Percentiles rank a stretch among this genome's conserved stretches.
These are phyloP conservation scores for Pelagia noctiluca DNA, from an alignment of 30 jellyfish, hydroid and myxozoan species.

Conservation along the genomic window DNA sequence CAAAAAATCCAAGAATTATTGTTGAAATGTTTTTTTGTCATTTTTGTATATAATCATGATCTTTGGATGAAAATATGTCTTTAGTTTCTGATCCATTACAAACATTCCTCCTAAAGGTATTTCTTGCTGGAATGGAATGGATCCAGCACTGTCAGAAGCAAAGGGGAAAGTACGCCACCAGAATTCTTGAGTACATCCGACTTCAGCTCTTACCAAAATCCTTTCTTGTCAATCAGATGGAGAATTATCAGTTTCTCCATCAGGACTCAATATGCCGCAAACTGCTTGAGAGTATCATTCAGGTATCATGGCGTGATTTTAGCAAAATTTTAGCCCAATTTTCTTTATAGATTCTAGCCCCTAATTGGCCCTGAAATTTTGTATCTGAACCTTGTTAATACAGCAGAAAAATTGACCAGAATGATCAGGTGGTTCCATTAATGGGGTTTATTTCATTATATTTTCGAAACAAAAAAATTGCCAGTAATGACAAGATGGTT, in stretches of 20 bases:
- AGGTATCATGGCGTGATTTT: no score
- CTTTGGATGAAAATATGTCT: no score
- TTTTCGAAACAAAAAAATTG: no score
- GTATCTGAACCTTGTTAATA: neutral
- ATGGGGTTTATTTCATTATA: no score
- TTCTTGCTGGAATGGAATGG: constrained; percentile 91
- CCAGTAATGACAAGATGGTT: no score
- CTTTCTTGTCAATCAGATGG: constrained; percentile 64
- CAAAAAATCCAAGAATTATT: no score
- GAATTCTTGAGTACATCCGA: constrained; percentile 69
- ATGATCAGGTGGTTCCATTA: no score
- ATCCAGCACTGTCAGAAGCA: constrained; percentile 55
- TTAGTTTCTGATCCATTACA: neutral
- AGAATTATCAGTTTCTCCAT: constrained; percentile 54
- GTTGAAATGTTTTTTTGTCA: no score
- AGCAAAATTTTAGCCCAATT: no score
- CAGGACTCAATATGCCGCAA: constrained; percentile 51
- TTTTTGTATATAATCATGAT: no score
- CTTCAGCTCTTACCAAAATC: constrained; percentile 78
- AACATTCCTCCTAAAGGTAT: constrained; percentile 56
- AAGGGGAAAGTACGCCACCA: constrained; percentile 56
- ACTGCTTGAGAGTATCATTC: constrained; percentile 51
- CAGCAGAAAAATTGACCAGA: neutral
- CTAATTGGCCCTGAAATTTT: no score
- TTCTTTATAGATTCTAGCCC: no score